Evolutionary conservation across 2,113 vertebrate species (phyloP).

Genomic region (Vulpes vulpes): DNA sequence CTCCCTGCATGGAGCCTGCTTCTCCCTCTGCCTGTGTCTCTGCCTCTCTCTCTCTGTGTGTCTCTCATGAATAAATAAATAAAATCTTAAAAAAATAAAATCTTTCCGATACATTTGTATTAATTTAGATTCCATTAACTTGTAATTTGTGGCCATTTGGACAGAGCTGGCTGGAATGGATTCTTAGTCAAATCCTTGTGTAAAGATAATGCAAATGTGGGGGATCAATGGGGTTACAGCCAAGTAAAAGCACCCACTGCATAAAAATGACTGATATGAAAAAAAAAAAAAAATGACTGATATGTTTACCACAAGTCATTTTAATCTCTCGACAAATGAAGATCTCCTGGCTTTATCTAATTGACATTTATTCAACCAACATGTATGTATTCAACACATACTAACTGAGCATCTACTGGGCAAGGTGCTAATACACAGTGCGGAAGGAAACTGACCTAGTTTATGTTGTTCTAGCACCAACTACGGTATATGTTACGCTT

Average conservation of each 20-base stretch:
- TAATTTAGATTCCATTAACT: background rate
- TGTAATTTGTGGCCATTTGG: background rate
- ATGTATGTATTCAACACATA: background rate
- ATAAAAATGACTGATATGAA: background rate
- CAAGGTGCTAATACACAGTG: background rate
- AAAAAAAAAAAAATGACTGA: background rate
- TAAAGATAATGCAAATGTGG: background rate
- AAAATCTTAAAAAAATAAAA: too few relatives aligned
- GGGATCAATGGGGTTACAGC: background rate
- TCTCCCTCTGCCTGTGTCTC: too few relatives aligned
- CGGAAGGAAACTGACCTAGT: background rate
- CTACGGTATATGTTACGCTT: too few relatives aligned
- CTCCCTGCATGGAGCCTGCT: too few relatives aligned
- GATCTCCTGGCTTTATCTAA: background rate
- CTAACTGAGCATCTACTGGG: background rate
- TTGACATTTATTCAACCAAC: background rate
- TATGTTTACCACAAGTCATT: background rate
- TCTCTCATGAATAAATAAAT: too few relatives aligned
- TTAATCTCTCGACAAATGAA: background rate
- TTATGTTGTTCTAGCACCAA: background rate
- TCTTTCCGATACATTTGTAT: background rate
- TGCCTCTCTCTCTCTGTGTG: too few relatives aligned
- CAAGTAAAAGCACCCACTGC: background rate
- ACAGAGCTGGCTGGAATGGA: background rate
- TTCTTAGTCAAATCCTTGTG: background rate